These are phyloP conservation scores for Drosophila orosa DNA, from an alignment of 1,140 invertebrate genomes.

Conservation along the genomic window DNA sequence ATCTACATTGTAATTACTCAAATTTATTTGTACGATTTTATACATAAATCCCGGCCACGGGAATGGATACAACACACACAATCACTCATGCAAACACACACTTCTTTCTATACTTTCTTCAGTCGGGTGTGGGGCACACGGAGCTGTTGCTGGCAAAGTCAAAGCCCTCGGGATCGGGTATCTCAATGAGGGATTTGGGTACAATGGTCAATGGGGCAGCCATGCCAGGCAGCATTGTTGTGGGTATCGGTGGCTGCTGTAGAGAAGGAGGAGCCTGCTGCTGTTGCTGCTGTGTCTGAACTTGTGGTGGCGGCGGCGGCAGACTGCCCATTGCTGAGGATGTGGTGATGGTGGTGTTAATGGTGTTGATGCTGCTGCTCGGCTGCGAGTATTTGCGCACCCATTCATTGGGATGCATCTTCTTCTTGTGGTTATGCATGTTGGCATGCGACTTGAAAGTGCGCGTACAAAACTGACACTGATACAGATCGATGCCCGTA, in stretches of 20 bases:
- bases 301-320: neutral
- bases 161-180: slow-evolving; percentile 33
- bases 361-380: slow-evolving; percentile 16
- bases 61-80: slow-evolving; percentile 7
- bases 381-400: slow-evolving; percentile 71
- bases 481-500: slow-evolving; percentile 75
- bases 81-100: neutral
- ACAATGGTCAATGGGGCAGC: slow-evolving; percentile 16
- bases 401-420: slow-evolving; percentile 79
- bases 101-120: too few species aligned
- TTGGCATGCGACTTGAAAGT: slow-evolving; percentile 81
- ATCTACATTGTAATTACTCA: slow-evolving; percentile 26
- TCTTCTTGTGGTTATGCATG: slow-evolving; percentile 82
- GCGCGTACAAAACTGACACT: slow-evolving; percentile 70
- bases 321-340: neutral
- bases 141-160: slow-evolving; percentile 50
- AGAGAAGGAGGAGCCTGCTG: too few species aligned
- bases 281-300: neutral
- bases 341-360: neutral
- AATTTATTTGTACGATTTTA: slow-evolving; percentile 45
- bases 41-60: slow-evolving; percentile 33
- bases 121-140: slow-evolving; percentile 51
- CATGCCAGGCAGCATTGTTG: slow-evolving; percentile 8
- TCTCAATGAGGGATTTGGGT: slow-evolving; percentile 32
- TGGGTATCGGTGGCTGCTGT: too few species aligned